Base-by-base conservation (phyloP, 2,113 vertebrate species). In the Daboia siamensis region DNA sequence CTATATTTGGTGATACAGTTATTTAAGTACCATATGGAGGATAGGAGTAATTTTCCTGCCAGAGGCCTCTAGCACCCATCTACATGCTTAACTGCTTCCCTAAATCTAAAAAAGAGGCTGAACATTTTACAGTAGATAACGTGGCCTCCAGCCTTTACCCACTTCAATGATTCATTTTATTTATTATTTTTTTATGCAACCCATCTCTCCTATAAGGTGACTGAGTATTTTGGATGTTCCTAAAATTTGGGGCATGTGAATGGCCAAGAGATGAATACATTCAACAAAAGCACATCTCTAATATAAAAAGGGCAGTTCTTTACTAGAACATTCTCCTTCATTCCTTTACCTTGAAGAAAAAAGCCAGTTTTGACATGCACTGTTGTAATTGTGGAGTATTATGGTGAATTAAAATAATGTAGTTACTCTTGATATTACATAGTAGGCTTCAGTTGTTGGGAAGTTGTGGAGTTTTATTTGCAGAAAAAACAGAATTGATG, bases 361-460 rank as follows among this genome's bases (percentile, higher is more conserved):
- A 94, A 95, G 92, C 93, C 94, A 15, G 44, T 96, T 98, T 97
- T 93, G 87, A 97, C 95, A 97, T 96, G 95, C 12, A 46, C 93
- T 15, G 93, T 93, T 96, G 96, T 97, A 97, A 97, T 97, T 96
- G 95, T 96, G 95, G 95, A 96, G 93, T 97, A 96, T 95, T 97
- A 96, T 94, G 96, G 94, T 96, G 95, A 97, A 95, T 93, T 92
- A 95, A 97, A 98, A 98, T 97, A 97, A 96, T 97, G 96, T 97
- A 97, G 96, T 97, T 98, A 97, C 97, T 97, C 95, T 96, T 93
- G 59, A 57, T 89, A 96, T 96, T 96, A 96, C 96, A 96, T 95
- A 98, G 96, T 97, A 98, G 97, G 97, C 96, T 95, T 95, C 97
- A 97, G 97, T 98, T 98, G 98, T 97, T 97, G 97, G 97, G 97